phyloP scores from a whole-genome alignment of 2,113 vertebrate species.

The Pygoscelis adeliae region DNA sequence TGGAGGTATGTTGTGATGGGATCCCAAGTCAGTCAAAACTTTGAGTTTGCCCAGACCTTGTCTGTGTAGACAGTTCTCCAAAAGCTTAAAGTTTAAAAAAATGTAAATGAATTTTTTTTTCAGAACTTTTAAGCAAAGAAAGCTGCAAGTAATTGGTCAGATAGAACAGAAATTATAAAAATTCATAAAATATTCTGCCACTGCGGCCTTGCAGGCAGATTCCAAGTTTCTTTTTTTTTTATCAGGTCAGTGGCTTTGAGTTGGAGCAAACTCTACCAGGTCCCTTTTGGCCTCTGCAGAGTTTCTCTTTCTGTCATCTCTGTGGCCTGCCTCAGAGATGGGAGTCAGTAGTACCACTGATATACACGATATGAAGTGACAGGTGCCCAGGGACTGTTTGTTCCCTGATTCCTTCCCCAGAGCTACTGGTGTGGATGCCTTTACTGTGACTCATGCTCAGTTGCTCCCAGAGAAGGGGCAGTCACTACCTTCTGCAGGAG shows the following conservation, averaged over 20 bases:
- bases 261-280: not conserved
- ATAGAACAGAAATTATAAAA: not conserved
- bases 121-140: not conserved
- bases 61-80: not conserved
- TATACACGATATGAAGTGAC: not conserved
- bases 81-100: not conserved
- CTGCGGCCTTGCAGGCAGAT: not conserved
- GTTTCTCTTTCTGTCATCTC: not conserved
- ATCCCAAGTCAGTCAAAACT: not conserved
- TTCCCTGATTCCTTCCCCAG: not conserved
- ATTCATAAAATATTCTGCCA: not conserved
- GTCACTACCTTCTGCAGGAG: not conserved
- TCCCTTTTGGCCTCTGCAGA: not conserved
- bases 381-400: not conserved
- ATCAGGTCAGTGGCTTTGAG: not conserved
- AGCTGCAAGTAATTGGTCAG: not conserved
- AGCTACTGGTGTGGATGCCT: not conserved
- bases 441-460: not conserved
- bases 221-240: not conserved
- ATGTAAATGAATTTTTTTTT: not conserved
- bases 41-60: not conserved
- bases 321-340: not conserved
- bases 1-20: not conserved
- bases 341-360: not conserved
- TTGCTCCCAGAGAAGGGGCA: not conserved